Evolutionary conservation across 2,797 vertebrate genomes (phyloP).

Genomic region (Onychomys arenicola): DNA sequence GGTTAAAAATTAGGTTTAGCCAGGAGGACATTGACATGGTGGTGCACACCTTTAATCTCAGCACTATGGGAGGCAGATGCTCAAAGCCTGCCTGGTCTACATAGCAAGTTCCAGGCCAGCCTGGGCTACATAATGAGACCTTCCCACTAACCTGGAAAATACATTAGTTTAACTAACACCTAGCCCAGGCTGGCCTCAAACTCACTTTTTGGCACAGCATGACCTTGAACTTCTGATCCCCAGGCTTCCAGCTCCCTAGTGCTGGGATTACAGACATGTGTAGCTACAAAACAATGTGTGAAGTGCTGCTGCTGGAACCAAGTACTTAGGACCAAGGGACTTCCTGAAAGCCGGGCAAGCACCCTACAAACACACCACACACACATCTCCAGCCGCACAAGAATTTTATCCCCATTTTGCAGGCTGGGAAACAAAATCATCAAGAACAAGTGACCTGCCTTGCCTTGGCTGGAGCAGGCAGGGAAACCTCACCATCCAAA

Average conservation of each 20-base stretch:
- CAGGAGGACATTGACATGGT: background rate
- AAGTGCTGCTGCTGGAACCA: background rate
- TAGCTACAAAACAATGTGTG: background rate
- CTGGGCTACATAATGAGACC: background rate
- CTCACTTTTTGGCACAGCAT: background rate
- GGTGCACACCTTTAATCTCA: background rate
- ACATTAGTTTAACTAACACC: background rate
- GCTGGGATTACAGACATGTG: background rate
- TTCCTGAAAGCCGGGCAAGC: background rate
- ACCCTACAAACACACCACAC: background rate
- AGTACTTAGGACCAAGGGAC: background rate
- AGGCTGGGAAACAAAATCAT: slow-evolving; percentile 19
- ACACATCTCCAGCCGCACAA: background rate
- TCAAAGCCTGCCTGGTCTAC: background rate
- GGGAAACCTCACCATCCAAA: background rate
- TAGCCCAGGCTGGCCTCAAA: background rate
- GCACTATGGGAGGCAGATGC: background rate
- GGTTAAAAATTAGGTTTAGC: background rate
- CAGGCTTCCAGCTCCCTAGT: background rate
- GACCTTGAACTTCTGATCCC: background rate
- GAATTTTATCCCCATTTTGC: background rate
- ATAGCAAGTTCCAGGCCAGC: background rate
- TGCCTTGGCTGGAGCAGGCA: background rate
- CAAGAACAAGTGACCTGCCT: background rate
- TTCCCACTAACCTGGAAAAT: background rate